Evolutionary conservation across 2,797 vertebrate species (phyloP).

Genomic region (Lithobates sylvaticus): DNA sequence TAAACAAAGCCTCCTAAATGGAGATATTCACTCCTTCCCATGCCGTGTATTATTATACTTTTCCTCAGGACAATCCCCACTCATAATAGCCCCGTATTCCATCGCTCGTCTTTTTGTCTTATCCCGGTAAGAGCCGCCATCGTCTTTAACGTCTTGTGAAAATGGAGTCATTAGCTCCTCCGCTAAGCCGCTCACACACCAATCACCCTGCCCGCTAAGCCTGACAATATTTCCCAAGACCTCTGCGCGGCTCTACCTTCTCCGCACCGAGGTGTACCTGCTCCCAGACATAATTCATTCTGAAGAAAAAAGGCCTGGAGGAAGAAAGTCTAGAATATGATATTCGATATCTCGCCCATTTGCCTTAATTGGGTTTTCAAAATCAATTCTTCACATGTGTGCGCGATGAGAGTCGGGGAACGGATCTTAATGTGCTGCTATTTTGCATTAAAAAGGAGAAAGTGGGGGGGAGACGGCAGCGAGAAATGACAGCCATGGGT

Average conservation of each 20-base stretch:
- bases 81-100: conserved; percentile 32
- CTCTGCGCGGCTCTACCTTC: conserved; percentile 32
- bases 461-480: neutral
- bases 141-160: conserved; percentile 55
- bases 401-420: conserved; percentile 12
- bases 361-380: conserved; percentile 59
- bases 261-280: conserved; percentile 36
- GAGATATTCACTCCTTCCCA: neutral
- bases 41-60: neutral
- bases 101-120: conserved; percentile 36
- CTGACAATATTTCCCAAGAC: conserved; percentile 40
- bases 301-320: conserved; percentile 37
- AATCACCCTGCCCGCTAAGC: conserved; percentile 33
- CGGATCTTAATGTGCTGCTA: conserved; percentile 2
- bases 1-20: neutral
- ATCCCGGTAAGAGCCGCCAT: conserved; percentile 12
- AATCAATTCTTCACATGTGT: conserved; percentile 58
- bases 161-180: conserved; percentile 40
- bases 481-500: neutral
- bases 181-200: conserved; percentile 35
- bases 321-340: conserved; percentile 55
- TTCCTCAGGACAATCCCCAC: conserved; percentile 34
- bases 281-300: conserved; percentile 55
- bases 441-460: conserved; percentile 45
- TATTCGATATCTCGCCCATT: conserved; percentile 58